Percentiles rank a stretch among this genome's conserved stretches.
Evolutionary conservation across 2,888 invertebrate species (phyloP).

Genomic region (Camponotus fellah): DNA sequence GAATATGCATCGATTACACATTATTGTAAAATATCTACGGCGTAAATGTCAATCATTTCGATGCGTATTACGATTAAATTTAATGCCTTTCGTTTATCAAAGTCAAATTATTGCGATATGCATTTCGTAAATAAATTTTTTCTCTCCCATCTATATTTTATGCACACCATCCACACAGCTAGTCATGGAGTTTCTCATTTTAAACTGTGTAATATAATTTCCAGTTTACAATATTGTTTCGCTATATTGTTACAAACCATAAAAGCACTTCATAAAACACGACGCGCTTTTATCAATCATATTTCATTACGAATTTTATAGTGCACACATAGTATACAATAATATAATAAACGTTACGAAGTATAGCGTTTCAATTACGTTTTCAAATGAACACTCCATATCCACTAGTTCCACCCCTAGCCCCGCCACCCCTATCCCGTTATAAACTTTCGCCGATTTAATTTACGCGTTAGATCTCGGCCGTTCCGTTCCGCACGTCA

Average conservation of each 20-base stretch:
- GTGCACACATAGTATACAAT: background rate
- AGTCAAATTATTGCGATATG: background rate
- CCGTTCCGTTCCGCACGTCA: background rate
- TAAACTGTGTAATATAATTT: constrained; percentile 4
- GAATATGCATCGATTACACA: background rate
- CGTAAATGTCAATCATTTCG: background rate
- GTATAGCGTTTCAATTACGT: constrained; percentile 9
- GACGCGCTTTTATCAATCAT: background rate
- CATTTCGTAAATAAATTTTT: background rate
- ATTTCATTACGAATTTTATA: background rate
- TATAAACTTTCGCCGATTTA: constrained; percentile 22
- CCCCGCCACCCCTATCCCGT: background rate
- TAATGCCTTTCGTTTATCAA: background rate
- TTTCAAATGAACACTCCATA: background rate
- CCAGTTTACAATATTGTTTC: constrained; percentile 3
- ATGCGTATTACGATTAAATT: background rate
- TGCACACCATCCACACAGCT: background rate
- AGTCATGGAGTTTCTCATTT: background rate
- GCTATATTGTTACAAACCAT: background rate
- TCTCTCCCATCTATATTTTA: background rate
- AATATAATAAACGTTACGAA: background rate
- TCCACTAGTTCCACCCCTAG: background rate
- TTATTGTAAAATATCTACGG: background rate
- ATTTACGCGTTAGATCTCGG: constrained; percentile 34
- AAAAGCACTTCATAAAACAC: background rate